Percentiles rank a stretch among this genome's conserved stretches.
These are phyloP conservation scores for Menidia beryllina DNA, from an alignment of 2,113 vertebrate genomes.

Conservation along the genomic window DNA sequence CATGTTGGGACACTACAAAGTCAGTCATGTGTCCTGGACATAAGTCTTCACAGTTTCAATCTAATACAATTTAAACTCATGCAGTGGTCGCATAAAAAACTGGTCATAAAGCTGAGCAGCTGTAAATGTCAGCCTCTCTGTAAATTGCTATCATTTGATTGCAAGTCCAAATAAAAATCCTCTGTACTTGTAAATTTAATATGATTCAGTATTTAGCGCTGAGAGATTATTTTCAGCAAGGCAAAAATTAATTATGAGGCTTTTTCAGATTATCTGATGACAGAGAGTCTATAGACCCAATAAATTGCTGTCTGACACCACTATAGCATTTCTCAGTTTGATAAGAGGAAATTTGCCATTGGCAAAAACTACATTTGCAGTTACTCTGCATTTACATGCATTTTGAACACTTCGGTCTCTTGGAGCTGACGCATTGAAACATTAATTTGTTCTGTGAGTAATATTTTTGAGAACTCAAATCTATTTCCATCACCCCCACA, in stretches of 20 bases:
- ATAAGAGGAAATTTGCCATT: too few species aligned
- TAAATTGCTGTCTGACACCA: not conserved
- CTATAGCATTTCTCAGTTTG: too few species aligned
- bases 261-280: slow-evolving; percentile 13
- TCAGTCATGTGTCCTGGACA: slow-evolving; percentile 2
- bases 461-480: too few species aligned
- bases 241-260: slow-evolving; percentile 19
- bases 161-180: slow-evolving; percentile 24
- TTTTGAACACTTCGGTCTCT: too few species aligned
- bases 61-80: slow-evolving; percentile 14
- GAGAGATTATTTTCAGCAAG: not conserved
- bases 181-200: slow-evolving; percentile 7
- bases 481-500: too few species aligned
- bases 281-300: slow-evolving; percentile 5
- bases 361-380: too few species aligned
- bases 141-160: slow-evolving; percentile 31
- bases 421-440: too few species aligned
- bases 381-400: too few species aligned
- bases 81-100: not conserved
- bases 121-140: slow-evolving; percentile 36
- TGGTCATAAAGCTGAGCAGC: slow-evolving; percentile 27
- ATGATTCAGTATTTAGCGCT: slow-evolving; percentile 7
- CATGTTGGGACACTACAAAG: slow-evolving; percentile 27
- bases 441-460: too few species aligned
- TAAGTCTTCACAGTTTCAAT: slow-evolving; percentile 5